These are phyloP conservation scores for Scolanthus callimorphus DNA, from an alignment of 92 coral and sea anemone species.

Conservation along the genomic window DNA sequence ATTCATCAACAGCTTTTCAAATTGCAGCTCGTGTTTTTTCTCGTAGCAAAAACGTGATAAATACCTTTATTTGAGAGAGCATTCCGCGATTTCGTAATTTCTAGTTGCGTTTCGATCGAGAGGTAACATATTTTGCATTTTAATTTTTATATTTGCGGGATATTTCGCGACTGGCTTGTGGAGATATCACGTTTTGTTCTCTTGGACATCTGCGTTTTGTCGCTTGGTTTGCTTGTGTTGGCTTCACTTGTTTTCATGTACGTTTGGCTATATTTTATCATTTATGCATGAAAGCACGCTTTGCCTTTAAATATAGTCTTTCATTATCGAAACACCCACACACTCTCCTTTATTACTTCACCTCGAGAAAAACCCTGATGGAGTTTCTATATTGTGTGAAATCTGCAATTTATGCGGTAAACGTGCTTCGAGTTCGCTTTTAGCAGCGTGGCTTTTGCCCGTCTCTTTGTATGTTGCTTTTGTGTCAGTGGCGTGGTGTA, in stretches of 20 bases:
- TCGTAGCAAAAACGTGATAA: no score
- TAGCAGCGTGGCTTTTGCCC: not conserved
- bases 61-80: no score
- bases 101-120: no score
- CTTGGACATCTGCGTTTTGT: slow-evolving; percentile 14
- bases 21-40: no score
- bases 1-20: no score
- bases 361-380: no score
- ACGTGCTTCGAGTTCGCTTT: no score
- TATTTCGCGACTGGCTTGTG: not conserved
- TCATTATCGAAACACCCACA: slow-evolving; percentile 1
- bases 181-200: slow-evolving; percentile 7
- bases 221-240: slow-evolving; percentile 8
- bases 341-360: no score
- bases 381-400: no score
- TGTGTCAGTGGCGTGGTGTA: not conserved
- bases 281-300: slow-evolving; percentile 17
- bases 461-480: not conserved
- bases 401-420: no score
- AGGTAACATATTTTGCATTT: no score
- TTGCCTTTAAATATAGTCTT: not conserved
- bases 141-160: not conserved
- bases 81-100: no score
- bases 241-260: slow-evolving; percentile 7
- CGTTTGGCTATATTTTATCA: slow-evolving; percentile 19